phyloP scores from a whole-genome alignment of 1,140 invertebrate species.

The Anagrus nilaparvatae region DNA sequence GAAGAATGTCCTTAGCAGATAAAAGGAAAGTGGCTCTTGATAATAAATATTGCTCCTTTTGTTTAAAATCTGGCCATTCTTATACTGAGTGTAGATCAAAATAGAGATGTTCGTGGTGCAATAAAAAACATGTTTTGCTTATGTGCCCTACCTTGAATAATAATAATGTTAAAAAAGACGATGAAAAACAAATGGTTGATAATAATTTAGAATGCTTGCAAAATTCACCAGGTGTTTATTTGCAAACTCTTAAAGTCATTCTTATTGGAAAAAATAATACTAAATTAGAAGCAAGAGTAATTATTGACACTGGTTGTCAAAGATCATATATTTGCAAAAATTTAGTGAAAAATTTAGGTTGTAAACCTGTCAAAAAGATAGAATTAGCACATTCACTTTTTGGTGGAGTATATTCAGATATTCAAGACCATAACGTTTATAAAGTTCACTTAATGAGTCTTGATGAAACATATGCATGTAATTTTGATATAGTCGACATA shows the following conservation, averaged over 20 bases:
- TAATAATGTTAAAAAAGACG: too few species aligned
- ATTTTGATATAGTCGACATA: too few species aligned
- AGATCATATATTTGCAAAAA: slow-evolving; percentile 10
- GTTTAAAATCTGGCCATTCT: slow-evolving; percentile 11
- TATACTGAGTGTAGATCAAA: slow-evolving; percentile 6
- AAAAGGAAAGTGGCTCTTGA: slow-evolving; percentile 9
- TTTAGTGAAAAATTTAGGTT: slow-evolving; percentile 8
- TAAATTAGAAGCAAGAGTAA: slow-evolving; percentile 4
- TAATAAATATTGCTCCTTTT: slow-evolving; percentile 13
- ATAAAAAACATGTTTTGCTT: slow-evolving; percentile 1
- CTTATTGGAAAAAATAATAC: slow-evolving; percentile 5
- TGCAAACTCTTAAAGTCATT: slow-evolving; percentile 15
- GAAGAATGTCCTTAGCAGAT: slow-evolving; percentile 9
- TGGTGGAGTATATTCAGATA: slow-evolving; percentile 7
- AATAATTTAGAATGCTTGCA: slow-evolving; percentile 9
- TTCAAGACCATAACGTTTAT: slow-evolving; percentile 11
- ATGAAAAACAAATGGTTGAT: too few species aligned
- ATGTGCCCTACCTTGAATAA: too few species aligned
- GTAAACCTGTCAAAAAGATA: slow-evolving; percentile 5
- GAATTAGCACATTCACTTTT: slow-evolving; percentile 14
- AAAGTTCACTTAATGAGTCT: slow-evolving; percentile 11
- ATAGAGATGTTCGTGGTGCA: slow-evolving; percentile 11
- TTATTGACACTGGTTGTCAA: slow-evolving; percentile 14
- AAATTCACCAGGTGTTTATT: slow-evolving; percentile 8
- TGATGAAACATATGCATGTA: slow-evolving; percentile 13